These are phyloP conservation scores for Pelodiscus sinensis DNA, from an alignment of 2,113 vertebrate genomes.

Conservation along the genomic window DNA sequence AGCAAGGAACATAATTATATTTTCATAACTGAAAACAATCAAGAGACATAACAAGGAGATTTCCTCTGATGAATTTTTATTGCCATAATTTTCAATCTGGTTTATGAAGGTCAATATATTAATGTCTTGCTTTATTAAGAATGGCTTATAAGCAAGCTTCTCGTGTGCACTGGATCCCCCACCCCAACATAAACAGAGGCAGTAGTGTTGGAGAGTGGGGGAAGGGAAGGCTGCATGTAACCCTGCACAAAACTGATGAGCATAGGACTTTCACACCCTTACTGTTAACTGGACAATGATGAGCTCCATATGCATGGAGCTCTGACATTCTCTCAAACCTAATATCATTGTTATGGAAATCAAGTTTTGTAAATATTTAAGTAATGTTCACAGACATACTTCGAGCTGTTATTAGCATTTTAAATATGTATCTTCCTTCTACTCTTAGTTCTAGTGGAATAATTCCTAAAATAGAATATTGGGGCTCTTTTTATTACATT, in stretches of 20 bases:
- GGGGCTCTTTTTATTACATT: not conserved
- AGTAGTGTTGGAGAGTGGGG: too few species aligned
- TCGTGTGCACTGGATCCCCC: too few species aligned
- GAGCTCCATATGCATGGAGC: not conserved
- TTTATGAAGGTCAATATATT: not conserved
- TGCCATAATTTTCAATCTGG: not conserved
- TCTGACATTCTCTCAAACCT: not conserved
- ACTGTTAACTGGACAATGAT: not conserved
- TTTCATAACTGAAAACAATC: not conserved
- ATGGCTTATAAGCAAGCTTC: not conserved
- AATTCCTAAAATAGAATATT: not conserved
- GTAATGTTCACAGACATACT: not conserved
- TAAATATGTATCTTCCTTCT: not conserved
- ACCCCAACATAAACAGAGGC: too few species aligned
- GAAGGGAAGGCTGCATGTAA: too few species aligned
- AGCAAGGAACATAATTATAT: not conserved
- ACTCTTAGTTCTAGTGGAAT: not conserved
- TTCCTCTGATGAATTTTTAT: not conserved
- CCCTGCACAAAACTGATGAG: too few species aligned
- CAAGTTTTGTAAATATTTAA: not conserved
- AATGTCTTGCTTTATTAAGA: not conserved
- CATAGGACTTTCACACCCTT: too few species aligned
- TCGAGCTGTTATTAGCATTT: not conserved
- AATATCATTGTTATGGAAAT: too few species aligned
- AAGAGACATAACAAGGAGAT: not conserved